Conservation (phyloP, 1,140 invertebrate genomes). For the Parapsyche elsis region DNA sequence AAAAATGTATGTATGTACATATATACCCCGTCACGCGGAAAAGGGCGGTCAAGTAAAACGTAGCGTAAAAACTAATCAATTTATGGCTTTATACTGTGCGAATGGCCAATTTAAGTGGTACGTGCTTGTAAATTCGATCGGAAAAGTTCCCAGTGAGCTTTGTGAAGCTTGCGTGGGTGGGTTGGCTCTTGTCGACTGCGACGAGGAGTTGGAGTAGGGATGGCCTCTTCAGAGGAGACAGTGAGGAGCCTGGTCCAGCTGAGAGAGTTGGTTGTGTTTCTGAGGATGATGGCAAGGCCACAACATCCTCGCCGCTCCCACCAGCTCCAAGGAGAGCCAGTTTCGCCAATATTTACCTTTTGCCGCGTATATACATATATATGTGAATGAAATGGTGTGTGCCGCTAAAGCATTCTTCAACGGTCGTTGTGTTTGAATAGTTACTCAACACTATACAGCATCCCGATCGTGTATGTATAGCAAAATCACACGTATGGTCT, state of each 20-base stretch:
- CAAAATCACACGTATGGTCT: too few relatives aligned
- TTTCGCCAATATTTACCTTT: conserved; percentile 40
- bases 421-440: neutral
- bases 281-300: conserved; percentile 14
- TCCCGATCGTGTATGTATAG: too few relatives aligned
- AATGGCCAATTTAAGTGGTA: neutral
- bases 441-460: too few relatives aligned
- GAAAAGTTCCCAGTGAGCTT: too few relatives aligned
- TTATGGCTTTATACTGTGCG: neutral
- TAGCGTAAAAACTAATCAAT: neutral
- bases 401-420: neutral
- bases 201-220: too few relatives aligned
- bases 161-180: too few relatives aligned
- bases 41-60: neutral
- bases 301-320: neutral
- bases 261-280: neutral
- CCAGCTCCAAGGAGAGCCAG: conserved; percentile 35
- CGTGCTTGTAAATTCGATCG: neutral
- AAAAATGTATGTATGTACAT: neutral
- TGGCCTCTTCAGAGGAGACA: neutral
- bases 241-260: conserved; percentile 11
- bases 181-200: too few relatives aligned
- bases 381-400: neutral
- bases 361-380: conserved; percentile 9
- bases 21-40: neutral